A percentile compares a stretch with the other conserved stretches of the same genome.
These are phyloP conservation scores for Penaeus vannamei DNA, from an alignment of 1,140 invertebrate species.

Conservation along the genomic window DNA sequence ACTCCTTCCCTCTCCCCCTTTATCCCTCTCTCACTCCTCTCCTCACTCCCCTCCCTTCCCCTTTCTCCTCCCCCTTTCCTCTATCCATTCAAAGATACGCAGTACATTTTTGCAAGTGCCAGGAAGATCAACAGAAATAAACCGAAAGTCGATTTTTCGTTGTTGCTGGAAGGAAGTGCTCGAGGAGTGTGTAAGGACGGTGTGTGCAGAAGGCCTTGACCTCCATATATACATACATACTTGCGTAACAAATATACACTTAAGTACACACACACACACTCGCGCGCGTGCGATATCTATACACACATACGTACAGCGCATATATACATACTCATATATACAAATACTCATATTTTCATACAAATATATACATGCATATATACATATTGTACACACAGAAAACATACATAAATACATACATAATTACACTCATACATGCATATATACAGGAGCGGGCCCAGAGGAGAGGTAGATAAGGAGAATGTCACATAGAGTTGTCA, in stretches of 20 bases:
- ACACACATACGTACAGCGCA: background rate
- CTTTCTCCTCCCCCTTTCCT: no score
- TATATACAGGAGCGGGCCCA: no score
- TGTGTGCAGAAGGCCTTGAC: background rate
- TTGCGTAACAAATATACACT: background rate
- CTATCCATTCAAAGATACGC: no score
- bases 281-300: background rate
- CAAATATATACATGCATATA: slow-evolving; percentile 7
- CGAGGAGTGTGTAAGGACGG: background rate
- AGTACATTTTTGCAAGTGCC: no score
- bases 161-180: background rate
- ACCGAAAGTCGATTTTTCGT: background rate
- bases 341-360: background rate
- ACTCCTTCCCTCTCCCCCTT: background rate
- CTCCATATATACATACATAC: slow-evolving; percentile 2
- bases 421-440: background rate
- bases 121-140: no score
- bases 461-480: no score
- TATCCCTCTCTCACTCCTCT: background rate
- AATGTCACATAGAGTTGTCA: no score
- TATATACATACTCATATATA: background rate
- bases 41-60: no score
- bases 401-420: background rate
- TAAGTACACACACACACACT: background rate
- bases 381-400: background rate